A percentile compares a stretch with the other conserved stretches of the same genome.
These are phyloP conservation scores for Ceratotherium simum DNA, from an alignment of 2,113 vertebrate genomes.

Conservation along the genomic window DNA sequence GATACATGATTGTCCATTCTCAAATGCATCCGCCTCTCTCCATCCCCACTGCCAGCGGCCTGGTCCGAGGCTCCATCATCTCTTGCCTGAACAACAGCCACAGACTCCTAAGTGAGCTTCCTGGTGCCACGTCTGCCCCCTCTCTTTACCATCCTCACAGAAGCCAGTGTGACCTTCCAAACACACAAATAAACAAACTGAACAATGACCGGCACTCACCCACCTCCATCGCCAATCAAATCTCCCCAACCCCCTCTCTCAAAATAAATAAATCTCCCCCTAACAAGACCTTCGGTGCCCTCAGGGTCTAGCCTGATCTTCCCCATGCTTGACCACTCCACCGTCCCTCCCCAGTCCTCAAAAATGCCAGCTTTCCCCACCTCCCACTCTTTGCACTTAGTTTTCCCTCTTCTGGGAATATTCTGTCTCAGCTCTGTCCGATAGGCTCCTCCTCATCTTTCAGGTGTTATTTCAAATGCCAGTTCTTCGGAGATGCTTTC, in stretches of 20 bases:
- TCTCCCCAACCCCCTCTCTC: background rate
- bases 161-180: background rate
- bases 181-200: background rate
- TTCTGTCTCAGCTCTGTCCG: background rate
- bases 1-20: background rate
- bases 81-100: background rate
- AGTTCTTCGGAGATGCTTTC: background rate
- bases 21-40: background rate
- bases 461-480: background rate
- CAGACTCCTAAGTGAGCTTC: background rate
- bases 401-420: background rate
- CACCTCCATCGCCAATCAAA: background rate
- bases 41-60: background rate
- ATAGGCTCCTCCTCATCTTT: background rate
- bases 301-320: no score
- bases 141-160: background rate
- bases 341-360: background rate
- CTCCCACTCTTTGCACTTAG: background rate
- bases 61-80: background rate
- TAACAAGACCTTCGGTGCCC: background rate
- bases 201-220: background rate
- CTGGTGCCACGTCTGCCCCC: background rate
- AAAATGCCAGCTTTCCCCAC: background rate
- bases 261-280: background rate
- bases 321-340: background rate